Evolutionary conservation across 2,888 invertebrate genomes (phyloP), one percentile per base, ranked within the genome.

Genomic region (Papilio demoleus): DNA sequence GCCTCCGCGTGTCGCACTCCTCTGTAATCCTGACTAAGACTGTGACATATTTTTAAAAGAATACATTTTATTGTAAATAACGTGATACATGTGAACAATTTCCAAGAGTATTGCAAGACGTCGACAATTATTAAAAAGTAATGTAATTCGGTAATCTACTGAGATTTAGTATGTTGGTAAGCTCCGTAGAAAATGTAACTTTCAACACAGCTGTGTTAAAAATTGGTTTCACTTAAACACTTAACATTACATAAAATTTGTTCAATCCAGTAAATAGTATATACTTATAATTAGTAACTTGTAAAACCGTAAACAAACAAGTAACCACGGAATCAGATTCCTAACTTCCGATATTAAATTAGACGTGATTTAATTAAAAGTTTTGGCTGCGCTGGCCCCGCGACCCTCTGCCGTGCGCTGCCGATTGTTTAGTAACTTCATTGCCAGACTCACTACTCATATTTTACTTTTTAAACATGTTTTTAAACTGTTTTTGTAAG

Each of bases 361-460:
- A 27, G 27, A 53, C 53, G 53, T 27, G 53, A 53, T 53, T 53
- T 53, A 53, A 53, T 53, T 53, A 53, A n/a, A 53, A 53, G 53
- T 53, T 53, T 53, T n/a, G 24, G 9, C 22, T 2, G 3, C 12
- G 47, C 47, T 14, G 4, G 0, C 17, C 22, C 47, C 24, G 1
- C 12, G 12, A 24, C 14, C 17, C 42, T 5, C 2, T 19, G 42
- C 42, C 27, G 8, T 8, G 11, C 12, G 14, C n/a, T 5, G 53
- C n/a, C 14, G 53, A 53, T 14, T 53, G 27, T 53, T 53, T 1
- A 27, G 14, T n/a, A 24, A 27, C 50, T 50, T 50, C 24, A 50
- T 24, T 24, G 24, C 50, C 24, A 24, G 50, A 14, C 50, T 24
- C 50, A 12, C 14, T 5, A 22, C 12, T 12, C 14, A 24, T 24